Percentiles rank a stretch among this genome's conserved stretches.
Conservation (phyloP, 1,140 invertebrate genomes). For the Nebria ingens region DNA sequence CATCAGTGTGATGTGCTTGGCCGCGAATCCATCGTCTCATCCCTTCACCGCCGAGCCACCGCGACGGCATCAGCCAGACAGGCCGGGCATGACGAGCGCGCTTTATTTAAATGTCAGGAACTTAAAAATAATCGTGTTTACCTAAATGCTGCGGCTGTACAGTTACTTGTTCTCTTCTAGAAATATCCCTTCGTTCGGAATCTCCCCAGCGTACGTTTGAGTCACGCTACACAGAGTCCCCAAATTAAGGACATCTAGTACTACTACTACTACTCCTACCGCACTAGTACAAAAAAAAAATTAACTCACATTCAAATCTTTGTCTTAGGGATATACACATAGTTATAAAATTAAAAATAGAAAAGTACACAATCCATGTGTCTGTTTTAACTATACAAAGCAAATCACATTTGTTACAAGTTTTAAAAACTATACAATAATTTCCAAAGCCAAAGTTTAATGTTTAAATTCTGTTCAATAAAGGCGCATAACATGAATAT, state of each 20-base stretch:
- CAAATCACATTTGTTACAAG: no score
- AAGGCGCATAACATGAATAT: no score
- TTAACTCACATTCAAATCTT: background rate
- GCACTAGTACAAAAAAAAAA: background rate
- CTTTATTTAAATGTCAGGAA: slow-evolving; percentile 17
- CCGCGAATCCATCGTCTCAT: slow-evolving; percentile 15
- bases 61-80: no score
- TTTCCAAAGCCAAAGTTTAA: no score
- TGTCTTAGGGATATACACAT: no score
- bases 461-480: no score
- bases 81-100: slow-evolving; percentile 11
- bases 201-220: slow-evolving; percentile 1
- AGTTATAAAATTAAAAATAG: no score
- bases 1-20: background rate
- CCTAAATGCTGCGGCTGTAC: slow-evolving; percentile 9
- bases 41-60: background rate
- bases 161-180: background rate
- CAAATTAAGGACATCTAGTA: slow-evolving; percentile 14
- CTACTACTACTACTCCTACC: no score
- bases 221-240: slow-evolving; percentile 14
- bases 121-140: slow-evolving; percentile 17
- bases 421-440: no score
- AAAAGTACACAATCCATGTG: no score
- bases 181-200: slow-evolving; percentile 13
- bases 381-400: no score